Evolutionary conservation across 2,797 vertebrate species (phyloP).

Genomic region (Coregonus ussuriensis): DNA sequence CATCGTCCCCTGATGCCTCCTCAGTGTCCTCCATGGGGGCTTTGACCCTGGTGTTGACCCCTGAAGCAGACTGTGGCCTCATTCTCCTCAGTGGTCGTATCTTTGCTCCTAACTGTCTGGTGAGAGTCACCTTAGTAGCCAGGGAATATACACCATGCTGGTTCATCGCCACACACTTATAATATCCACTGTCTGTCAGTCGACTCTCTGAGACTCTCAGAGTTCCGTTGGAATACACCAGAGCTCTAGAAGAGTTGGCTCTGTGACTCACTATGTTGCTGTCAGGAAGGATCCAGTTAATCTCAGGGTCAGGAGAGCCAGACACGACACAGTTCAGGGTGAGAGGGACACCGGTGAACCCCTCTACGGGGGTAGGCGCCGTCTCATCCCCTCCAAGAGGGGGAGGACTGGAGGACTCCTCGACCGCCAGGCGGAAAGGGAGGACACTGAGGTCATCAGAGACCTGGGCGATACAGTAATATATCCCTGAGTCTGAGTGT

Average conservation of each 20-base stretch:
- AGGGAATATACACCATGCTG: conserved; percentile 80
- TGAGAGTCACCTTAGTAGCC: conserved; percentile 73
- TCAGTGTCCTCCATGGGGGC: conserved; percentile 62
- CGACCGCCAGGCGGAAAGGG: conserved; percentile 78
- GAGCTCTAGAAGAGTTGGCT: conserved; percentile 73
- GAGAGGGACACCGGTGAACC: conserved; percentile 71
- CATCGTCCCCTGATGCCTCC: conserved; percentile 79
- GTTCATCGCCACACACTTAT: conserved; percentile 87
- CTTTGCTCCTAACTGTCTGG: conserved; percentile 59
- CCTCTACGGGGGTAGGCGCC: conserved; percentile 58
- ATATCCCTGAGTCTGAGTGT: conserved; percentile 80
- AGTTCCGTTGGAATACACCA: conserved; percentile 77
- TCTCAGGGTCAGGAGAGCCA: conserved; percentile 80
- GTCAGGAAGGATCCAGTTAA: conserved; percentile 87
- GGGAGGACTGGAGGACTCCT: conserved; percentile 70
- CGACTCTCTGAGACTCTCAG: conserved; percentile 77
- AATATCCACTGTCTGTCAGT: conserved; percentile 80
- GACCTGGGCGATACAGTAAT: conserved; percentile 83
- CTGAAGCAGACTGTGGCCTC: conserved; percentile 72
- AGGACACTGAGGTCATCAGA: conserved; percentile 70
- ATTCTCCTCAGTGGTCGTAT: conserved; percentile 61
- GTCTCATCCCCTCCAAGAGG: conserved; percentile 54
- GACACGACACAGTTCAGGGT: conserved; percentile 74
- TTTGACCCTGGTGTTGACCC: conserved; percentile 68
- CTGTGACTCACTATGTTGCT: conserved; percentile 62